Evolutionary conservation across 1,140 invertebrate species (phyloP).

Genomic region (Lethrus apterus): DNA sequence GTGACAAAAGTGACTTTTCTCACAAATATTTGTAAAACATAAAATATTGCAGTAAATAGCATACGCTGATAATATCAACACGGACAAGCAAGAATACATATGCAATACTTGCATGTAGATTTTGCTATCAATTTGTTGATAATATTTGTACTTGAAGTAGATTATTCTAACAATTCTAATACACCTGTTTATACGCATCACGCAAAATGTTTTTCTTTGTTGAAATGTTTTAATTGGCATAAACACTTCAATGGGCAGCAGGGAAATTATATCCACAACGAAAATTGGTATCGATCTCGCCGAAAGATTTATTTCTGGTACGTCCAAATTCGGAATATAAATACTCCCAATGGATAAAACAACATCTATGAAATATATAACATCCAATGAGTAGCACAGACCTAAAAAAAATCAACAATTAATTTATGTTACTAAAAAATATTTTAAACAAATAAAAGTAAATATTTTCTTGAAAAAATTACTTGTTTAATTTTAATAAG

Average conservation of each 20-base stretch:
- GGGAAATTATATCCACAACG: not conserved
- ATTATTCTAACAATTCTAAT: constrained; percentile 1
- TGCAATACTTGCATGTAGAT: constrained; percentile 2
- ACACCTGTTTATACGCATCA: not conserved
- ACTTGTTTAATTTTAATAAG: no score
- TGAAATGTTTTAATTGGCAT: not conserved
- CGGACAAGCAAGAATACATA: not conserved
- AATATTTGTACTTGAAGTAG: constrained; percentile 4
- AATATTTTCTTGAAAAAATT: no score
- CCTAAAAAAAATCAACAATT: not conserved
- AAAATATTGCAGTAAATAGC: not conserved
- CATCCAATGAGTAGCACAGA: constrained; percentile 7
- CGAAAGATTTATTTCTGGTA: constrained; percentile 1
- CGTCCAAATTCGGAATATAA: constrained; percentile 6
- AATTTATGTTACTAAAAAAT: not conserved
- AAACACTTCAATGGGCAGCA: not conserved
- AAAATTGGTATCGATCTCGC: not conserved
- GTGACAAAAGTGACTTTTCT: not conserved
- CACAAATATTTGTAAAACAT: constrained; percentile 1
- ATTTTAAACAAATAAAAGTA: no score
- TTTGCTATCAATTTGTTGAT: not conserved
- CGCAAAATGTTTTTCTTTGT: not conserved
- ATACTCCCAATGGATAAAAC: not conserved
- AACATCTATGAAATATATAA: constrained; percentile 1
- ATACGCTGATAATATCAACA: not conserved